These are phyloP conservation scores for Hydrotaea diabolus DNA, from an alignment of 2,888 invertebrate genomes.

Conservation along the genomic window DNA sequence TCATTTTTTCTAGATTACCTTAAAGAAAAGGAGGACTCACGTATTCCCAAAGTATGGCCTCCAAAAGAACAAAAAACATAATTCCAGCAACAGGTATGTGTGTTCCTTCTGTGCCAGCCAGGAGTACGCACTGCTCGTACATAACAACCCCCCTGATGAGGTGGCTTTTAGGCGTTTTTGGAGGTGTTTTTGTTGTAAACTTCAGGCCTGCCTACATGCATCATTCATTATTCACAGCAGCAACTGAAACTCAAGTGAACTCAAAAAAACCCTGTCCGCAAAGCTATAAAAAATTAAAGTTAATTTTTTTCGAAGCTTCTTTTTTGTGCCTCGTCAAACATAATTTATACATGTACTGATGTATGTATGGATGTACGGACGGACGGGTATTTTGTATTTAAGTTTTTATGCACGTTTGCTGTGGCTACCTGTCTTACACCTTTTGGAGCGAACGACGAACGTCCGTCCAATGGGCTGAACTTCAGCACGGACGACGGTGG, in stretches of 20 bases:
- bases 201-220: background rate
- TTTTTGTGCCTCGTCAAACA: slow-evolving; percentile 8
- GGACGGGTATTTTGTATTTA: slow-evolving; percentile 23
- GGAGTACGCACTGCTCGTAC: too few relatives aligned
- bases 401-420: slow-evolving; percentile 43
- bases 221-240: slow-evolving; percentile 40
- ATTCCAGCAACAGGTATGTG: too few relatives aligned
- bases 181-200: background rate
- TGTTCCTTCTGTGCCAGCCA: background rate
- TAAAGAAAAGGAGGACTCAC: background rate
- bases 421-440: slow-evolving; percentile 69
- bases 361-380: too few relatives aligned
- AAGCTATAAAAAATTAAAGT: slow-evolving; percentile 25
- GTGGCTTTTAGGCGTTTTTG: background rate
- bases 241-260: slow-evolving; percentile 20
- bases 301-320: slow-evolving; percentile 5
- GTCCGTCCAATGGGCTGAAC: background rate
- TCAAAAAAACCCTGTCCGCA: background rate
- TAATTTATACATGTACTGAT: slow-evolving; percentile 6
- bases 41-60: background rate
- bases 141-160: too few relatives aligned
- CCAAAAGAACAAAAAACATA: background rate
- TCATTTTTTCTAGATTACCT: too few relatives aligned
- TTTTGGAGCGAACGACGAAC: slow-evolving; percentile 27
- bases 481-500: background rate